A percentile compares a stretch with the other conserved stretches of the same genome.
Conservation (phyloP, 2,888 invertebrate genomes). For the Prenolepis imparis region DNA sequence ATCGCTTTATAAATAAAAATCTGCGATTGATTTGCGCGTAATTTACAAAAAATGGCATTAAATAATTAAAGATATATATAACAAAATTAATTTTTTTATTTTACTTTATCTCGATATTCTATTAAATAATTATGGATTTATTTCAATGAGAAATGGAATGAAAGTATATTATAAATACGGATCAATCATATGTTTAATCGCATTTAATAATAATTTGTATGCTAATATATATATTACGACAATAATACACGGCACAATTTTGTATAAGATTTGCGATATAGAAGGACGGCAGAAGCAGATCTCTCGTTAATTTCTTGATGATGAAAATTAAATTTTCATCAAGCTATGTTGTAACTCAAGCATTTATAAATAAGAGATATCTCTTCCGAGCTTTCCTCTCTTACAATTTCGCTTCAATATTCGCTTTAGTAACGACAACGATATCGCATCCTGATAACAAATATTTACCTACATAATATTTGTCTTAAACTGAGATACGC, state of each 20-base stretch:
- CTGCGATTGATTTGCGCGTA: not conserved
- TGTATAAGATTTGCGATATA: conserved; percentile 66
- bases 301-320: conserved; percentile 63
- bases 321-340: conserved; percentile 56
- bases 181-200: conserved; percentile 2
- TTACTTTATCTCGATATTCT: not conserved
- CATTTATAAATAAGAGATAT: conserved; percentile 43
- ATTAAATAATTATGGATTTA: not conserved
- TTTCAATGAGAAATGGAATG: not conserved
- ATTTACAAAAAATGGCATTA: not conserved
- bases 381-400: conserved; percentile 25
- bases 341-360: conserved; percentile 40
- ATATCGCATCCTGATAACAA: not conserved
- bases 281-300: conserved; percentile 72
- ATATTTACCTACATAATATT: conserved; percentile 20
- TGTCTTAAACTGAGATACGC: conserved; percentile 2
- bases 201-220: conserved; percentile 33
- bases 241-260: conserved; percentile 42
- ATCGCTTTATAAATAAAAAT: conserved; percentile 15
- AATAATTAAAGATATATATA: not conserved
- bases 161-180: not conserved
- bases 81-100: not conserved
- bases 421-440: conserved; percentile 32
- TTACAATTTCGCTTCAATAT: conserved; percentile 20
- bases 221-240: conserved; percentile 28